Evolutionary conservation across 2,113 vertebrate species (phyloP).

Genomic region (Myocastor coypus): DNA sequence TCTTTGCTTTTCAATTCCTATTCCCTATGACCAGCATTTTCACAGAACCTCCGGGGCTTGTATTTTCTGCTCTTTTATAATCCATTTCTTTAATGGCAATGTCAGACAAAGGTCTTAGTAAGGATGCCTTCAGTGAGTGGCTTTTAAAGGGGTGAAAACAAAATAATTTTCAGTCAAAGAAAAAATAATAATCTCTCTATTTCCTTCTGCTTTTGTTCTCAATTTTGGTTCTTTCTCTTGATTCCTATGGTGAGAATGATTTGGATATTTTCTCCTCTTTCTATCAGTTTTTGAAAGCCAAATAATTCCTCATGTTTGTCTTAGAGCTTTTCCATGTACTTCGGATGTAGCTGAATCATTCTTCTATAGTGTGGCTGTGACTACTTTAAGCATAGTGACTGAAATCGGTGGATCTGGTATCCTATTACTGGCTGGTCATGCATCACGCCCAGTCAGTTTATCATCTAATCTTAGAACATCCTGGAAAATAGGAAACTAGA

Average conservation of each 20-base stretch:
- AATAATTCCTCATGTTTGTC: conserved; percentile 35
- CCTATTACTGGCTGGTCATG: conserved; percentile 19
- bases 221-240: conserved; percentile 31
- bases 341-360: conserved; percentile 30
- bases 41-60: conserved; percentile 33
- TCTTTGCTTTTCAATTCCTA: conserved; percentile 58
- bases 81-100: conserved; percentile 69
- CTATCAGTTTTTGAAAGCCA: conserved; percentile 7
- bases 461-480: conserved; percentile 29
- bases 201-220: conserved; percentile 23
- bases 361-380: conserved; percentile 12
- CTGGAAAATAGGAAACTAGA: conserved; percentile 41
- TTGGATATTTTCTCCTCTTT: not conserved
- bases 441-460: conserved; percentile 23
- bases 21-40: conserved; percentile 61
- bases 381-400: not conserved
- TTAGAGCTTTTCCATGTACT: not conserved
- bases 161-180: conserved; percentile 38
- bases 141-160: conserved; percentile 62
- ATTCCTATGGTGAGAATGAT: conserved; percentile 24
- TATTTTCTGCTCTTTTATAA: conserved; percentile 70
- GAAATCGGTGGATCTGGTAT: conserved; percentile 49
- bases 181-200: conserved; percentile 43
- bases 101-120: conserved; percentile 60
- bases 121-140: conserved; percentile 45